Evolutionary conservation across 2,113 vertebrate species (phyloP).

Genomic region (Camelus bactrianus): DNA sequence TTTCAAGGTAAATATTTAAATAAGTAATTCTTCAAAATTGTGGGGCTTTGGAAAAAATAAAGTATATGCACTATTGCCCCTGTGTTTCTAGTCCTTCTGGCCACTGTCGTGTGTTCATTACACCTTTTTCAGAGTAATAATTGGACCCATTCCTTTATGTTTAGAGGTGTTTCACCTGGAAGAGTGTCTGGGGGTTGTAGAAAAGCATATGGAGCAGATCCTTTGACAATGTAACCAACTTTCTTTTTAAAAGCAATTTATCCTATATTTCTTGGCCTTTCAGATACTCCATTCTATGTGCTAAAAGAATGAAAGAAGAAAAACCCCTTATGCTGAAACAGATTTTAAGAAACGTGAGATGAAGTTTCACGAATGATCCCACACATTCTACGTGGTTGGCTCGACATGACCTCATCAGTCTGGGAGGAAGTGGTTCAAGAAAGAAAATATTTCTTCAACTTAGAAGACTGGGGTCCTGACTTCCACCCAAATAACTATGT

Average conservation of each 20-base stretch:
- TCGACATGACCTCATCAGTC: not conserved
- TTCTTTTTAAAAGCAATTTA: conserved; percentile 14
- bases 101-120: not conserved
- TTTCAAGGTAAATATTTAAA: conserved; percentile 49
- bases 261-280: not conserved
- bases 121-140: not conserved
- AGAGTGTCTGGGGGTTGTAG: not conserved
- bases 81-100: not conserved
- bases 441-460: not conserved
- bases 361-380: not conserved
- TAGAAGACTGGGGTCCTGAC: not conserved
- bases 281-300: not conserved
- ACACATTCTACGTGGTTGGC: not conserved
- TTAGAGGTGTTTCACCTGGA: not conserved
- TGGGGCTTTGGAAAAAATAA: not conserved
- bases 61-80: not conserved
- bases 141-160: not conserved
- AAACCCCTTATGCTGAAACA: not conserved
- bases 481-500: not conserved
- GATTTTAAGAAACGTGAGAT: not conserved
- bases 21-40: not conserved
- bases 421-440: not conserved
- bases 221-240: not conserved
- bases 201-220: not conserved
- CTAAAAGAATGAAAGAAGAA: not conserved